These are phyloP conservation scores for Plecturocebus donacophilus DNA, from an alignment of 2,113 vertebrate species.

Conservation along the genomic window DNA sequence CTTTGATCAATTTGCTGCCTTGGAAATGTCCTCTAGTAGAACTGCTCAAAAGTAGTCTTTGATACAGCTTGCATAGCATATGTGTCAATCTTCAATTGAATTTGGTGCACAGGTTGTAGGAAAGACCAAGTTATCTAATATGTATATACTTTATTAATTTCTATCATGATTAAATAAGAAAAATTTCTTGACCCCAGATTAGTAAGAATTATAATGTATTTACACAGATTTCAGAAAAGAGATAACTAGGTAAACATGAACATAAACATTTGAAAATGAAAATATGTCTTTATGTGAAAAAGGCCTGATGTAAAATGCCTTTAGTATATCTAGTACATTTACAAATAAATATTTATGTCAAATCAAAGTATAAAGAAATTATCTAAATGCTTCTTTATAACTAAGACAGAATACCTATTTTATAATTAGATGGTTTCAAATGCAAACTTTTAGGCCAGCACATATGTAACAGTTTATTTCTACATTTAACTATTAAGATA, in stretches of 20 bases:
- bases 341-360: neutral
- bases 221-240: neutral
- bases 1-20: constrained; percentile 69
- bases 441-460: neutral
- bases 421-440: neutral
- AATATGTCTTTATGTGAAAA: neutral
- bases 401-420: neutral
- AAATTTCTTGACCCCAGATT: neutral
- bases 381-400: neutral
- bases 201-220: neutral
- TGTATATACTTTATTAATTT: neutral
- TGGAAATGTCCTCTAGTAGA: constrained; percentile 69
- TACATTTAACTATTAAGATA: neutral
- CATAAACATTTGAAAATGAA: neutral
- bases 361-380: neutral
- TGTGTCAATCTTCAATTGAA: constrained; percentile 22
- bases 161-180: neutral
- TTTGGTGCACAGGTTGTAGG: neutral
- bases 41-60: constrained; percentile 60
- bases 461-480: neutral
- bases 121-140: neutral
- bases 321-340: neutral
- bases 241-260: neutral
- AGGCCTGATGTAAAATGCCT: neutral
- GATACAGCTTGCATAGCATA: constrained; percentile 7